These are phyloP conservation scores for Allacma fusca DNA, from an alignment of 2,888 invertebrate species.

Conservation along the genomic window DNA sequence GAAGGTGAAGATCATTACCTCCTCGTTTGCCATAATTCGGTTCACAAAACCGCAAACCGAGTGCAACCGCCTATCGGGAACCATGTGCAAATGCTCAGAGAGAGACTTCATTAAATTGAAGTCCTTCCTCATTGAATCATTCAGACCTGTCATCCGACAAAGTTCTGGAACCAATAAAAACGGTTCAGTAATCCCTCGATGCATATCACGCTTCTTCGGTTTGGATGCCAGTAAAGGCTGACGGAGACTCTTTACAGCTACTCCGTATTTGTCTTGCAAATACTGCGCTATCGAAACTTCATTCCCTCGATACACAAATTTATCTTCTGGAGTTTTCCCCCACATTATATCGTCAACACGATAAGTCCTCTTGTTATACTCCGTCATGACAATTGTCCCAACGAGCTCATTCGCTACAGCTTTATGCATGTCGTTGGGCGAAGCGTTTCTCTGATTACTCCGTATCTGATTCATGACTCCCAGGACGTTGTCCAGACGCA, in stretches of 20 bases:
- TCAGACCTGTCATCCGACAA: slow-evolving; percentile 86
- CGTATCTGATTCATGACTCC: slow-evolving; percentile 67
- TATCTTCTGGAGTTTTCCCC: slow-evolving; percentile 64
- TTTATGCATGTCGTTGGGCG: slow-evolving; percentile 60
- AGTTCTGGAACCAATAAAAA: slow-evolving; percentile 84
- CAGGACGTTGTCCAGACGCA: slow-evolving; percentile 78
- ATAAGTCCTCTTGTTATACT: slow-evolving; percentile 73
- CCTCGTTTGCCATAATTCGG: slow-evolving; percentile 56
- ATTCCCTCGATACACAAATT: slow-evolving; percentile 63
- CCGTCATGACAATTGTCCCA: slow-evolving; percentile 76
- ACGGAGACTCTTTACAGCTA: slow-evolving; percentile 36
- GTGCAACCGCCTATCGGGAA: slow-evolving; percentile 77
- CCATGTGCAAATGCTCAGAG: slow-evolving; percentile 78
- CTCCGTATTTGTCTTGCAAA: slow-evolving; percentile 62
- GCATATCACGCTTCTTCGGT: slow-evolving; percentile 57
- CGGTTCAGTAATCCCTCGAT: slow-evolving; percentile 53
- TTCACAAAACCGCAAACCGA: slow-evolving; percentile 71
- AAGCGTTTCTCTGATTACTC: neutral
- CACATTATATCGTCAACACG: slow-evolving; percentile 66
- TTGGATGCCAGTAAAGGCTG: slow-evolving; percentile 58
- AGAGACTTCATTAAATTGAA: slow-evolving; percentile 86
- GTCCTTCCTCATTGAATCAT: slow-evolving; percentile 82
- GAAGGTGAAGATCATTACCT: slow-evolving; percentile 45
- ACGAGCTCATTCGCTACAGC: slow-evolving; percentile 62
- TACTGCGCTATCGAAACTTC: slow-evolving; percentile 64